These are phyloP conservation scores for Cyrtorhinus lividipennis DNA, from an alignment of 1,140 invertebrate genomes.

Conservation along the genomic window DNA sequence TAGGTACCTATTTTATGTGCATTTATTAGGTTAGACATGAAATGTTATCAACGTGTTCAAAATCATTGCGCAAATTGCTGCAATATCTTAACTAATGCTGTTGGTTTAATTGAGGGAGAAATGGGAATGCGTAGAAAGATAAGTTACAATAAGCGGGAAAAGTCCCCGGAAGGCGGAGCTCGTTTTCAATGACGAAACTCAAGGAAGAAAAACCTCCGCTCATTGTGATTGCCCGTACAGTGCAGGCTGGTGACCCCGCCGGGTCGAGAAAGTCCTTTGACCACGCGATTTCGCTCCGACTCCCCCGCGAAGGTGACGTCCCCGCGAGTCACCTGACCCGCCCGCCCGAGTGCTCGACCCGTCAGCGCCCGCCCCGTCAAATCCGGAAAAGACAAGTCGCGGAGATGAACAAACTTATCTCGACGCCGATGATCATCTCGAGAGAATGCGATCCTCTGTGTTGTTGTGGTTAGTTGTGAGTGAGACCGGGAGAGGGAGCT, in stretches of 20 bases:
- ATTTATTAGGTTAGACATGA: no score
- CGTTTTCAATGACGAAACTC: background rate
- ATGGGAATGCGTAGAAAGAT: background rate
- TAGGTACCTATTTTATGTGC: no score
- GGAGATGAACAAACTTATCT: background rate
- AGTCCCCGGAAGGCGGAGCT: no score
- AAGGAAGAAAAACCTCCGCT: background rate
- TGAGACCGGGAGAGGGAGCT: conserved; percentile 1
- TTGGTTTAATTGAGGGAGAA: background rate
- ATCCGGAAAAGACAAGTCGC: background rate
- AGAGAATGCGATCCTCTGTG: conserved; percentile 4
- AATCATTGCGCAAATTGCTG: no score
- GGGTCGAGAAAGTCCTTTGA: background rate
- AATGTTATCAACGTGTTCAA: no score
- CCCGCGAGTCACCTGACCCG: no score
- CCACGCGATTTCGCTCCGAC: background rate
- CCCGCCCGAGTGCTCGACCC: no score
- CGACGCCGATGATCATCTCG: background rate
- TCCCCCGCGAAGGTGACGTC: background rate
- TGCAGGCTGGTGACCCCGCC: background rate
- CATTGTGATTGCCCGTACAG: background rate
- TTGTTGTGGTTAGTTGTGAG: conserved; percentile 8
- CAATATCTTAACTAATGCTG: no score
- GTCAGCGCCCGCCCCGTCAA: no score
- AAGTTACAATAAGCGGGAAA: no score